phyloP scores from a whole-genome alignment of 2,113 vertebrate genomes.

The Puntigrus tetrazona region DNA sequence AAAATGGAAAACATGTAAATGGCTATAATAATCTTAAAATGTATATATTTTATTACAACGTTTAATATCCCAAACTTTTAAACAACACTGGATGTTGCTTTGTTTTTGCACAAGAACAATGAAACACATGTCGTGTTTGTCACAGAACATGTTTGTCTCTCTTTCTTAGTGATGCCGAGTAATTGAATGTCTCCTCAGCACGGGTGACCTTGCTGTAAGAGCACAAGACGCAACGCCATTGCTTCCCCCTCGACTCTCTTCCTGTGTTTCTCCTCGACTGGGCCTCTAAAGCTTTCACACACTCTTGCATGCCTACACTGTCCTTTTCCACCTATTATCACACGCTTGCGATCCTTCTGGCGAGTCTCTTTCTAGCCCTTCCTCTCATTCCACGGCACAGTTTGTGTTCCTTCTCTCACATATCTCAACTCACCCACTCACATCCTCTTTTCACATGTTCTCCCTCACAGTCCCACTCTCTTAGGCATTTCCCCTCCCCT shows the following conservation, averaged over 20 bases:
- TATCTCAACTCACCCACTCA: conserved; percentile 33
- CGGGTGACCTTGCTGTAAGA: conserved; percentile 41
- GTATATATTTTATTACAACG: no score
- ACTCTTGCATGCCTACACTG: not conserved
- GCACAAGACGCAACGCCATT: not conserved
- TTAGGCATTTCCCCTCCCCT: conserved; percentile 37
- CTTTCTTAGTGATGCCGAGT: conserved; percentile 23
- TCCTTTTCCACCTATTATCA: conserved; percentile 35
- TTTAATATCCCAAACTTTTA: no score
- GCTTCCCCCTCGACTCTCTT: not conserved
- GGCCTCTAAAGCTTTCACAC: conserved; percentile 15
- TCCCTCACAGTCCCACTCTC: conserved; percentile 10
- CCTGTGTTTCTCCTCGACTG: not conserved
- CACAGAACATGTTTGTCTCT: not conserved
- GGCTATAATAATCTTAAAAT: no score
- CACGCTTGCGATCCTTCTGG: not conserved
- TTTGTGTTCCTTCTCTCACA: conserved; percentile 15
- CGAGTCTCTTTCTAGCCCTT: not conserved
- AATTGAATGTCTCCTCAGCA: conserved; percentile 22
- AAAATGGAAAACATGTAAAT: no score
- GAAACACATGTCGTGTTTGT: not conserved
- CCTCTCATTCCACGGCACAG: not conserved
- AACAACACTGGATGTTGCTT: not conserved
- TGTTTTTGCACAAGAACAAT: not conserved
- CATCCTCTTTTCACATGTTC: conserved; percentile 27